Evolutionary conservation across 1,140 invertebrate species (phyloP), one percentile per base, ranked within the genome.

Genomic region (Brachionus rubens): DNA sequence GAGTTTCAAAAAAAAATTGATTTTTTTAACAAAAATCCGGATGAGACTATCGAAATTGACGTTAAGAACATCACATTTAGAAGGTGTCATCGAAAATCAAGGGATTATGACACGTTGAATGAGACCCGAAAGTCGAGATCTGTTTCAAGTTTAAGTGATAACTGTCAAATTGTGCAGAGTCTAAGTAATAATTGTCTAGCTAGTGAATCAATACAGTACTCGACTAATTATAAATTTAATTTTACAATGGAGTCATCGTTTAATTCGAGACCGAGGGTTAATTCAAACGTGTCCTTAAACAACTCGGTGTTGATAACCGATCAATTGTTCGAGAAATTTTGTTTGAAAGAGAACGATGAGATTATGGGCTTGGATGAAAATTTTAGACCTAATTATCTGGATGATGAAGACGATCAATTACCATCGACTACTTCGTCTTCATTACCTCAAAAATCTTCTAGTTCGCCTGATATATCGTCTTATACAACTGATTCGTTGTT

Each of bases 1-100:
- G 59, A 65, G 43, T 65, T 65, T 65, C 59, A 65, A 24, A 65
- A 65, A n/a, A 65, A 65, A 5, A 21, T 65, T 6, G 59, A 65
- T 14, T 65, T 65, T 65, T 65, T 65, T 24, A 65, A 43, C 24
- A 65, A 65, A 43, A 59, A 40, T 54, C 21, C 50, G 1, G 14
- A 40, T 1, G 1, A 28, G 10, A 0, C 21, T 9, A 16, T 41
- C 12, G 59, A 65, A 5, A 26, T 24, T 26, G 59, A 65, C 26
- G 21, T 30, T 4, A 65, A 21, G n/a, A 65, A 65, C 43, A 36
- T 65, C 5, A 65, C 59, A 1, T 10, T 65, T 10, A 62, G 56
- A 30, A 36, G 16, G 9, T 19, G 14, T 24, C 24, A 28, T 16
- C 12, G 54, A 36, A 59, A 59, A 16, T 33, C 30, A 12, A 28